Percentiles rank a stretch among this genome's conserved stretches.
These are phyloP conservation scores for Meiosimyza decipiens DNA, from an alignment of 2,888 invertebrate genomes.

Conservation along the genomic window DNA sequence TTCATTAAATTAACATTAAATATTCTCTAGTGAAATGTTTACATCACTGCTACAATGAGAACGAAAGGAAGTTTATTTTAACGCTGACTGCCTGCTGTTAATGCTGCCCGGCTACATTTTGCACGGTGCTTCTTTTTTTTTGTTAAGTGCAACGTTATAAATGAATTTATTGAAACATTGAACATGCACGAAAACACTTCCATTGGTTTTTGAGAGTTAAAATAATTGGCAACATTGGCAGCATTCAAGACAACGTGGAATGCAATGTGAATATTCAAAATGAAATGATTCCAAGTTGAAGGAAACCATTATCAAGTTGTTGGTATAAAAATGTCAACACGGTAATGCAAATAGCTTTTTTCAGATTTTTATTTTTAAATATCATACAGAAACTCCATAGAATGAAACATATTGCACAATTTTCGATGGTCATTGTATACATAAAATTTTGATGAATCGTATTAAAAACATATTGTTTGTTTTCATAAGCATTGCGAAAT, in stretches of 20 bases:
- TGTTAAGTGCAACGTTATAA: conserved; percentile 23
- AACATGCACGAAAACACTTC: conserved; percentile 27
- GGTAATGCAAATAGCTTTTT: no score
- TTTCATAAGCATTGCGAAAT: no score
- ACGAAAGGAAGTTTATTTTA: conserved; percentile 40
- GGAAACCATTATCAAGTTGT: conserved; percentile 46
- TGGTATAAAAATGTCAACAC: no score
- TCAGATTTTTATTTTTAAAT: no score
- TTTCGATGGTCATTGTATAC: no score
- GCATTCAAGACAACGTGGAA: neutral
- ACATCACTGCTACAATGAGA: conserved; percentile 15
- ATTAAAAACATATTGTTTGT: no score
- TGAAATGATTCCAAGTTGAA: conserved; percentile 46
- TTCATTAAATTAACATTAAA: no score
- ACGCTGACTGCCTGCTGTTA: conserved; percentile 8
- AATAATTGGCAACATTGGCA: conserved; percentile 12
- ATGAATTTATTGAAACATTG: conserved; percentile 20
- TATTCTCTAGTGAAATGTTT: no score
- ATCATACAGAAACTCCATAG: no score
- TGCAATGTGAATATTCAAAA: neutral
- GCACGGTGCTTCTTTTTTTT: neutral
- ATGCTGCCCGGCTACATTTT: neutral
- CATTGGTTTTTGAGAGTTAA: neutral
- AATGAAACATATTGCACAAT: no score
- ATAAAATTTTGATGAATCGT: no score